Evolutionary conservation across 1,140 invertebrate genomes (phyloP), one percentile per base, ranked within the genome.

Genomic region (Chrysomallon squamiferum): DNA sequence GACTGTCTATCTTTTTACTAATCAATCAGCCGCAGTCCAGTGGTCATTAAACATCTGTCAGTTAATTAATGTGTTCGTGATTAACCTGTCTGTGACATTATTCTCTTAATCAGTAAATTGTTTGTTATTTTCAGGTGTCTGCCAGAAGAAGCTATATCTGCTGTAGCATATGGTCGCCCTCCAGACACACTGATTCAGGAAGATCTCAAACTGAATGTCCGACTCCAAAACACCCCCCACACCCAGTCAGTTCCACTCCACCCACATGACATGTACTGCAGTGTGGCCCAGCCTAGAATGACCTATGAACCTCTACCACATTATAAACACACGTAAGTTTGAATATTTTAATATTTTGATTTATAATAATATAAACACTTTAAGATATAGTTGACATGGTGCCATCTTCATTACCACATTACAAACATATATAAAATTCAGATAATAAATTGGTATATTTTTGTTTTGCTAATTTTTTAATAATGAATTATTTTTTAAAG

Each of bases 131-230:
- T 13, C 62, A 77, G 75, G 57, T 74, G 72, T 45, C 54, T 77
- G 20, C 75, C 75, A 58, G 75, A 77, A 32, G 75, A 77, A 32
- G 64, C 68, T 11, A 77, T 77, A n/a, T 62, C 68, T 15, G 75
- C 75, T 25, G 70, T 74, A 60, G 72, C 75, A 2, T 77, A 71
- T 45, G 59, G 67, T 3, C 75, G 66, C 13, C 45, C 58, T 18
- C 60, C 50, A 22, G 38, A 41, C 25, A 56, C 59, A 35, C 66
- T 62, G 41, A 32, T 52, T 29, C 61, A 62, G 30, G 62, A 62
- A 47, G 65, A 71, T 35, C 33, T 70, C 20, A 59, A 59, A 29
- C 29, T 59, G 29, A 59, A 59, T 35, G 32, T 59, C n/a, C 58
- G 58, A 22, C 32, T 59, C 7, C 32, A 38, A 25, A 22, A 38